Evolutionary conservation across 2,113 vertebrate genomes (phyloP), one percentile per base, ranked within the genome.

Genomic region (Agapornis roseicollis): DNA sequence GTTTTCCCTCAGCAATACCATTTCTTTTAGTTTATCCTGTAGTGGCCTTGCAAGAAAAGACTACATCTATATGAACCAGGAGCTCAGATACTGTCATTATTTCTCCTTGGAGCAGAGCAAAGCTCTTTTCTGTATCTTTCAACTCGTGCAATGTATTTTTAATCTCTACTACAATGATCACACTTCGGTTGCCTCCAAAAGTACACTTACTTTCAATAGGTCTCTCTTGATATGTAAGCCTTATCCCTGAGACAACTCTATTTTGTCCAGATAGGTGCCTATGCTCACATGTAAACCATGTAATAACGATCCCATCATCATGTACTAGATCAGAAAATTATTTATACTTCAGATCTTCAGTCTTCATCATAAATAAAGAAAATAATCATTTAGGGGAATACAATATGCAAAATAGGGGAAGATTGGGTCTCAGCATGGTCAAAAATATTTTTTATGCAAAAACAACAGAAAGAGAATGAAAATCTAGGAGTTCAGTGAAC

Each of bases 391-490:
- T 47, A 41, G 31, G 8, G 29, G 33, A 74, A 66, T 23, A 39
- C 2, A 80, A 15, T 31, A 53, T 66, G 28, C 18, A 56, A 49
- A 56, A 4, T 25, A 52, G 39, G 63, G 31, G 25, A 58, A 88
- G 85, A 83, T 8, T 65, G 7, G 19, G 23, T 68, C 50, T 94
- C 69, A 74, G 33, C 9, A 17, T 63, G 49, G 49, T 81, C n/a
- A 92, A 91, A 92, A 96, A 63, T 70, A 80, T 47, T 94, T 80
- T 88, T 25, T 58, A 20, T 58, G 25, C 17, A 79, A 69, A 92
- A 88, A 77, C 13, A 88, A 63, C 49, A 77, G 46, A 76, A 80
- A 65, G 6, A 89, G 20, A 91, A 90, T 31, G 4, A 16, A 94
- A 96, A 82, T 73, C 79, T 60, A 50, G 23, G n/a, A 29, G 33